Base-by-base conservation (phyloP, 1,140 invertebrate genomes). In the Nylanderia fulva region DNA sequence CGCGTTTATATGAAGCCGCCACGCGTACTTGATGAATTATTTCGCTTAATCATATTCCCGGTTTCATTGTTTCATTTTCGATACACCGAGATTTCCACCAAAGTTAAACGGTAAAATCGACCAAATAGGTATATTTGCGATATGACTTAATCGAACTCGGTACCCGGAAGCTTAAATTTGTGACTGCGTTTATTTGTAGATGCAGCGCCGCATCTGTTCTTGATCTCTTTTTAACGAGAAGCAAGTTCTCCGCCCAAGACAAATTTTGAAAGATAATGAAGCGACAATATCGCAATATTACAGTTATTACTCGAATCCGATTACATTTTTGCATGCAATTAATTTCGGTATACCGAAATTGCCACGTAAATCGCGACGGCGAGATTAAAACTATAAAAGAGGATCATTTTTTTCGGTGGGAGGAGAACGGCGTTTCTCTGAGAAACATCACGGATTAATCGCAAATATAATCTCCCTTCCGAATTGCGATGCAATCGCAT, bases 21-120 rank as follows among this genome's bases (percentile, higher is more conserved):
- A 45, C 42, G 42, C 3, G 42, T 36, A 8, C n/a, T 21, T 11
- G 13, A 13, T 9, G 3, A 29, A 76, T 91, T 21, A 36, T 66
- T 11, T 9, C 91, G 91, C 92, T 90, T 85, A 87, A 82, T 68
- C 85, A 68, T 76, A 85, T 76, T 74, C 64, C 63, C 68, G 71
- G 24, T 74, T 56, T 91, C 88, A 94, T 94, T 93, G 91, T 94
- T 93, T 89, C 61, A 76, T 48, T 64, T 64, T 72, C 85, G 85
- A 90, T 86, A 74, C 87, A 87, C 88, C 72, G 69, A 84, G 72
- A 92, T 92, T 93, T 91, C 86, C 91, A 91, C 91, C 82, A 69
- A 88, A 90, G 90, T 92, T 92, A 92, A 88, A 89, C 89, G 92
- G 92, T 92, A 93, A 94, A 92, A 86, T 92, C 82, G 33, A 54